Percentiles rank a stretch among this genome's conserved stretches.
phyloP scores from a whole-genome alignment of 2,888 invertebrate genomes.

The Rhamphomyia laevipes region DNA sequence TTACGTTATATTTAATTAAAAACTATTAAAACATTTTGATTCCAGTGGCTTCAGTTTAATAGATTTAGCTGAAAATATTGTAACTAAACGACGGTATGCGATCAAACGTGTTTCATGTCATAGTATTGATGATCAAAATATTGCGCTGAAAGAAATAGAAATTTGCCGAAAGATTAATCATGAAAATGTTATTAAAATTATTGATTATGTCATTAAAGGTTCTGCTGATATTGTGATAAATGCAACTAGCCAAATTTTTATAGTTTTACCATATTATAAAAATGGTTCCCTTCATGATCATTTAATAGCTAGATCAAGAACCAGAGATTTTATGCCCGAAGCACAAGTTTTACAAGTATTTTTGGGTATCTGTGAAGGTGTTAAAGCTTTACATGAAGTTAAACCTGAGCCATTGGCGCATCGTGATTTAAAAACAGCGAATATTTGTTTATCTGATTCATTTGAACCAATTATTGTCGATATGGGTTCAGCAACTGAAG shows the following conservation, averaged over 20 bases:
- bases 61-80: constrained; percentile 57
- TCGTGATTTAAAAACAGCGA: constrained; percentile 76
- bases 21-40: constrained; percentile 14
- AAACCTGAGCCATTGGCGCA: constrained; percentile 66
- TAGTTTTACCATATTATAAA: constrained; percentile 67
- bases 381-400: constrained; percentile 60
- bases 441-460: constrained; percentile 63
- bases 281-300: constrained; percentile 63
- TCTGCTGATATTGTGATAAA: constrained; percentile 54
- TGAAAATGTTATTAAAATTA: constrained; percentile 58
- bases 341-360: constrained; percentile 58
- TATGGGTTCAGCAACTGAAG: constrained; percentile 57
- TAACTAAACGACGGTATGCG: constrained; percentile 56
- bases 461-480: constrained; percentile 70
- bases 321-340: constrained; percentile 49
- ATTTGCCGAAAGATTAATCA: constrained; percentile 58
- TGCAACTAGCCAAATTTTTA: constrained; percentile 56
- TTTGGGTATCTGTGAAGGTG: constrained; percentile 58
- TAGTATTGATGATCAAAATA: constrained; percentile 60
- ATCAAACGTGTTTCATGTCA: constrained; percentile 73
- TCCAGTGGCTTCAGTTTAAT: constrained; percentile 72
- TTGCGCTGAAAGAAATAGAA: constrained; percentile 60
- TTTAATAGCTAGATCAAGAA: constrained; percentile 46
- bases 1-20: too few species aligned
- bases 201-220: constrained; percentile 54